Evolutionary conservation across 2,797 vertebrate genomes (phyloP).

Genomic region (Chelon labrosus): DNA sequence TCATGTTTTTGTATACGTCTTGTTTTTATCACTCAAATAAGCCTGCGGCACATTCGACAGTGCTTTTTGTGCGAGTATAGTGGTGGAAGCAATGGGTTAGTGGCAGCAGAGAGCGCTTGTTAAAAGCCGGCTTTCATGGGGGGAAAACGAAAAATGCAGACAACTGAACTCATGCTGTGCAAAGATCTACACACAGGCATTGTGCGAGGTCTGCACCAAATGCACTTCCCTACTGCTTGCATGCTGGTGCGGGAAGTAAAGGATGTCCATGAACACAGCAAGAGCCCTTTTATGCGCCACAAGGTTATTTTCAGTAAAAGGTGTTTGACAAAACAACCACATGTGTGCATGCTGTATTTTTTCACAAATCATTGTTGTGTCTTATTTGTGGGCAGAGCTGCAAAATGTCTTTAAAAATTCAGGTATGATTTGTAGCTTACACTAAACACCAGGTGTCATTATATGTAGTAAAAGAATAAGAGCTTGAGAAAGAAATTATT

Average conservation of each 20-base stretch:
- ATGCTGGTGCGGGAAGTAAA: slow-evolving; percentile 27
- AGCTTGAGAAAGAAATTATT: neutral
- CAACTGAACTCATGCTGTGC: slow-evolving; percentile 54
- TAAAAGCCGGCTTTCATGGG: slow-evolving; percentile 64
- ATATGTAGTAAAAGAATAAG: neutral
- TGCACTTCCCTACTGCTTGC: slow-evolving; percentile 7
- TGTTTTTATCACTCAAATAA: slow-evolving; percentile 42
- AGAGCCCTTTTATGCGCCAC: slow-evolving; percentile 25
- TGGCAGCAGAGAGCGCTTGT: slow-evolving; percentile 66
- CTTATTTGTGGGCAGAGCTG: neutral
- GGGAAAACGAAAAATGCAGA: slow-evolving; percentile 4
- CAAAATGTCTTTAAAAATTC: neutral
- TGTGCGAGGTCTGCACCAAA: slow-evolving; percentile 34
- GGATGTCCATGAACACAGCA: slow-evolving; percentile 21
- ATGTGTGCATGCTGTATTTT: neutral
- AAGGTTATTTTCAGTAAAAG: slow-evolving; percentile 26
- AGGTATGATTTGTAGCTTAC: slow-evolving; percentile 10
- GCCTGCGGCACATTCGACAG: slow-evolving; percentile 59
- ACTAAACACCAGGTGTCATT: neutral
- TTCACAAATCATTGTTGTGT: neutral
- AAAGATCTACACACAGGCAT: slow-evolving; percentile 29
- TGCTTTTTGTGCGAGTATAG: slow-evolving; percentile 47
- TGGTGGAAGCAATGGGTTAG: slow-evolving; percentile 43
- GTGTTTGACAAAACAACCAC: slow-evolving; percentile 32
- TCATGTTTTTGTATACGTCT: slow-evolving; percentile 1